phyloP scores from a whole-genome alignment of 2,113 vertebrate genomes.

The Baryphthengus martii region DNA sequence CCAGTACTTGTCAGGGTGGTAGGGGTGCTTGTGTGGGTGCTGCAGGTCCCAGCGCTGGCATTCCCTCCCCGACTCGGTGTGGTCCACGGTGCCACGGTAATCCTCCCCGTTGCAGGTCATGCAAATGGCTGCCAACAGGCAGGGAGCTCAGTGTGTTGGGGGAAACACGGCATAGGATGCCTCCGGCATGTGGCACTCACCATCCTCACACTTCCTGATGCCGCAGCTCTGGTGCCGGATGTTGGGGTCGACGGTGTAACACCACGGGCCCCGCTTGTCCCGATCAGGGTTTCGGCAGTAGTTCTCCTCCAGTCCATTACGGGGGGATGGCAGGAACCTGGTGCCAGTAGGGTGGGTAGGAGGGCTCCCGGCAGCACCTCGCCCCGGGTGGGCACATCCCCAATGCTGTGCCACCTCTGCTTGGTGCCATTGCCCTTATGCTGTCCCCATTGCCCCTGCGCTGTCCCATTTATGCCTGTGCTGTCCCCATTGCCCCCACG shows the following conservation, averaged over 20 bases:
- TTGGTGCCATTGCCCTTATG: not conserved
- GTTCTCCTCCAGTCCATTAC: constrained; percentile 89
- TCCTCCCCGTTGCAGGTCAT: constrained; percentile 92
- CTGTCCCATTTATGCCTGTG: not conserved
- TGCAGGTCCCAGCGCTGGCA: constrained; percentile 98
- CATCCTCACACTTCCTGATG: constrained; percentile 88
- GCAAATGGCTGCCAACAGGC: constrained; percentile 78
- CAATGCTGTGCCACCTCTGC: not conserved
- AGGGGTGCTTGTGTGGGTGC: constrained; percentile 89
- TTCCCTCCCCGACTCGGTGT: constrained; percentile 82
- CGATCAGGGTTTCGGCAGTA: constrained; percentile 93
- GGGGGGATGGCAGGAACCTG: constrained; percentile 83
- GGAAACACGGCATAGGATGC: rapidly evolving
- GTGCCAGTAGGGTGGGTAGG: not conserved
- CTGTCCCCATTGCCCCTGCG: not conserved
- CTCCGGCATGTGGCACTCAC: constrained; percentile 28
- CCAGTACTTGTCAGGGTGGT: constrained; percentile 87
- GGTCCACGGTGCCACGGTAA: constrained; percentile 88
- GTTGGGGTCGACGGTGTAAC: constrained; percentile 84
- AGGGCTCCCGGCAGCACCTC: not conserved
- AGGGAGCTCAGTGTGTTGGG: not conserved
- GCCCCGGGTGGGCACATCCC: not conserved
- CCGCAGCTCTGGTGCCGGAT: constrained; percentile 86
- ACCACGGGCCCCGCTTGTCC: constrained; percentile 90
- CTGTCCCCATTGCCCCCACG: not conserved